These are phyloP conservation scores for Carapus acus DNA, from an alignment of 2,797 vertebrate species.

Conservation along the genomic window DNA sequence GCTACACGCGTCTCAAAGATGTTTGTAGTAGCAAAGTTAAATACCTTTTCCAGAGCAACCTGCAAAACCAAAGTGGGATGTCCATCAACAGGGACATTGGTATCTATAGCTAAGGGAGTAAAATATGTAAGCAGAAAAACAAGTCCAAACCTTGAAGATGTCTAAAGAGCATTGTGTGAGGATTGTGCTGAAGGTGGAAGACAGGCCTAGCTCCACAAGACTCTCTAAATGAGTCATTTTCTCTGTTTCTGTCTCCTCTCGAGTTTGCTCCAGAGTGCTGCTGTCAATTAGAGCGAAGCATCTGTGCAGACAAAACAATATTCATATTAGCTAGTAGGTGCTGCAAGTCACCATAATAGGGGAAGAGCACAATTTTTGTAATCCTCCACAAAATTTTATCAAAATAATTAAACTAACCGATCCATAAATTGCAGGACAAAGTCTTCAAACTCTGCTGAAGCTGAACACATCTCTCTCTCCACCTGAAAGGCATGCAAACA, in stretches of 20 bases:
- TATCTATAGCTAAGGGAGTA: not conserved
- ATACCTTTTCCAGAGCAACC: constrained; percentile 94
- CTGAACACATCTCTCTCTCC: constrained; percentile 92
- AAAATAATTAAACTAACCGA: constrained; percentile 69
- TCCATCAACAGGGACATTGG: not conserved
- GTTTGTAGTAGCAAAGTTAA: constrained; percentile 93
- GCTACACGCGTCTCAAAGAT: constrained; percentile 97
- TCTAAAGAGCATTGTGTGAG: constrained; percentile 95
- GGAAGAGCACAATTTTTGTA: too few species aligned
- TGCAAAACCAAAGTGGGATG: constrained; percentile 42
- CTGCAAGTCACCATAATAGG: too few species aligned
- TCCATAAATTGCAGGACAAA: constrained; percentile 99
- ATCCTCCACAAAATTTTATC: not conserved
- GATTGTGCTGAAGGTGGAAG: constrained; percentile 96
- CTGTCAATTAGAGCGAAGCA: constrained; percentile 98
- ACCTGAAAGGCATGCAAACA: constrained; percentile 67
- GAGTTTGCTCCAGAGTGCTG: constrained; percentile 93
- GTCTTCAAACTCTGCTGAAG: constrained; percentile 96
- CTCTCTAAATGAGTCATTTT: constrained; percentile 98
- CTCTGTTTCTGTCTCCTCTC: constrained; percentile 95
- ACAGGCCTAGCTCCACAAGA: constrained; percentile 91
- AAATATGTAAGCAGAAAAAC: not conserved
- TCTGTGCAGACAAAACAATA: constrained; percentile 59
- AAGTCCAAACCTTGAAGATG: constrained; percentile 84
- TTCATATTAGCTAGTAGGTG: not conserved